Percentiles rank a stretch among this genome's conserved stretches.
These are phyloP conservation scores for Aphelenchoides fujianensis DNA, from an alignment of 1,140 invertebrate genomes.

Conservation along the genomic window DNA sequence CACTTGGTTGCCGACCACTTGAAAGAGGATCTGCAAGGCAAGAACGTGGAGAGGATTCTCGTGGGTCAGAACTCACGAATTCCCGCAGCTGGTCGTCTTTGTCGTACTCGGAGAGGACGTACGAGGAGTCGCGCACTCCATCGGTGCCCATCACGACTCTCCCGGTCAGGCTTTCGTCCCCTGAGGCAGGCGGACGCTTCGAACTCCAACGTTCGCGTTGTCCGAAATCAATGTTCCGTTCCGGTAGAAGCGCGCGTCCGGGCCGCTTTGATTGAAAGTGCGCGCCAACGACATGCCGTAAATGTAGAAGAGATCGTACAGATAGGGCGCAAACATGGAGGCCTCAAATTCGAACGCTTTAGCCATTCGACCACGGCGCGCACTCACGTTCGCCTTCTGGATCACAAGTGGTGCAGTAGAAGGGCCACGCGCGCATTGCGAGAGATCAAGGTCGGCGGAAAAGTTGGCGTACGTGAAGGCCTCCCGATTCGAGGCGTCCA, in stretches of 20 bases:
- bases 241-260: constrained; percentile 26
- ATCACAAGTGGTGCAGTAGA: constrained; percentile 41
- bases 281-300: constrained; percentile 33
- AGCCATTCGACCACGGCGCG: neutral
- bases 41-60: too few relatives aligned
- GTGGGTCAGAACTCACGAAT: neutral
- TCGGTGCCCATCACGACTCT: constrained; percentile 20
- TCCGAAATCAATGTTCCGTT: constrained; percentile 36
- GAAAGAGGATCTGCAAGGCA: constrained; percentile 13
- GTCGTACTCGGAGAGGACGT: constrained; percentile 23
- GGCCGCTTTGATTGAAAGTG: constrained; percentile 33
- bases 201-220: constrained; percentile 29
- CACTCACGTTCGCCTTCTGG: neutral
- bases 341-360: constrained; percentile 27
- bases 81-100: neutral
- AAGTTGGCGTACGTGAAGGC: constrained; percentile 25
- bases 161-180: constrained; percentile 22
- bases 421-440: constrained; percentile 38
- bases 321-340: constrained; percentile 37
- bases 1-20: constrained; percentile 21
- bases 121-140: constrained; percentile 28
- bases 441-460: neutral
- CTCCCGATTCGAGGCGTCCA: constrained; percentile 17
- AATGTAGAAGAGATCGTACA: constrained; percentile 37
- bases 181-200: constrained; percentile 9